phyloP scores from a whole-genome alignment of 2,888 invertebrate genomes.

The Cordilura impudica region DNA sequence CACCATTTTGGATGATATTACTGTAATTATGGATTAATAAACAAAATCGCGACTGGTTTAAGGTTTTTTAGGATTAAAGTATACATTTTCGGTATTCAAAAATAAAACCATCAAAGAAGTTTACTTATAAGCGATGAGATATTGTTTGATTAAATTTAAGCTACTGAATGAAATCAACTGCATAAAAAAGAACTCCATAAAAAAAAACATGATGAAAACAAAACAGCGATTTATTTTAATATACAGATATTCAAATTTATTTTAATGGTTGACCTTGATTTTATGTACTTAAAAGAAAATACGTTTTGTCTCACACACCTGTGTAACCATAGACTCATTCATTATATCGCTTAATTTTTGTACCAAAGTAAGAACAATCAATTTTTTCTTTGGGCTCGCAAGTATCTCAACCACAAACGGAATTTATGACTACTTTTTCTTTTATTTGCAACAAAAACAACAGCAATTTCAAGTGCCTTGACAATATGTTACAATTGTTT shows the following conservation, averaged over 20 bases:
- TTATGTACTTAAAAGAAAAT: neutral
- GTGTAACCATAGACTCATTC: neutral
- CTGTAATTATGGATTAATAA: conserved; percentile 49
- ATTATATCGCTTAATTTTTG: neutral
- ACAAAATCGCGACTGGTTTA: conserved; percentile 12
- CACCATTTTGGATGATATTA: conserved; percentile 17
- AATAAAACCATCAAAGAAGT: conserved; percentile 13
- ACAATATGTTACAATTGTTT: neutral
- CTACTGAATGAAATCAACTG: neutral
- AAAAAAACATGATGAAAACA: neutral
- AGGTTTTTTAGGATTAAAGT: neutral
- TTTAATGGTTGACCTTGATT: conserved; percentile 1
- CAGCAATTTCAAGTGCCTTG: neutral
- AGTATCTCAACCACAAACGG: neutral
- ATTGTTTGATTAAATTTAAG: conserved; percentile 18
- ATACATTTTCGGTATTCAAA: neutral
- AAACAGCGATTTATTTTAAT: no score
- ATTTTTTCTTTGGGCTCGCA: neutral
- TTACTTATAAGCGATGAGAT: conserved; percentile 38
- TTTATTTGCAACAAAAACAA: neutral
- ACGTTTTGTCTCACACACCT: conserved; percentile 19
- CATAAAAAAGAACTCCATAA: neutral
- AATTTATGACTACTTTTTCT: neutral
- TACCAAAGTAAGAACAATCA: neutral
- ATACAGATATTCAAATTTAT: neutral